Evolutionary conservation across 2,888 invertebrate genomes (phyloP), one percentile per base, ranked within the genome.

Genomic region (Diarsia rubi): DNA sequence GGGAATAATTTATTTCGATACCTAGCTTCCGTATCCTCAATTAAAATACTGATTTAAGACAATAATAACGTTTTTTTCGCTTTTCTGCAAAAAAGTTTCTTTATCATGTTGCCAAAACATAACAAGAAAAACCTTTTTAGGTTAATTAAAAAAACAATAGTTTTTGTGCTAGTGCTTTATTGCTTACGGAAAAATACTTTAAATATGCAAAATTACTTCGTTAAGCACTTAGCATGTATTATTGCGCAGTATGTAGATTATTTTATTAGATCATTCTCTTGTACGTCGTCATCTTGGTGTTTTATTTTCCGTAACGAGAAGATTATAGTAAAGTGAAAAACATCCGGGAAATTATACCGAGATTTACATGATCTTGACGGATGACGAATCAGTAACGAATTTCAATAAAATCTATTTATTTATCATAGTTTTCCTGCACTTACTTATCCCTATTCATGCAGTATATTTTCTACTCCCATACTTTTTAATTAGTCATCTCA

Each of bases 121-220:
- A 0, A 67, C 54, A 47, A 31, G 47, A 49, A 63, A 76, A 77
- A 31, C 19, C 1, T 44, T 64, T 76, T 69, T 19, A 68, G 24
- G 16, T 54, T 16, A 21, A 62, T 62, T 21, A 67, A 54, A 44
- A 27, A 1, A 64, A 45, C 27, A 67, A 52, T 64, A 52, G 19
- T 75, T 68, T 75, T 71, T 64, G 14, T n/a, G 2, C n/a, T 19
- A n/a, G 66, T 67, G 14, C 16, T 68, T 0, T 47, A 37, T 0
- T 82, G 69, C 65, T 73, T 78, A 70, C 78, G 81, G 81, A 82
- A 81, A 64, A 49, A 42, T 37, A 37, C n/a, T 14, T 19, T 54
- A 27, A 67, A 68, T 44, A 81, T 75, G 70, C 14, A 42, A 80
- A n/a, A 81, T 80, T 68, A 71, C 59, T 63, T 45, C 24, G 47